These are phyloP conservation scores for Athalia rosae DNA, from an alignment of 2,888 invertebrate species.

Conservation along the genomic window DNA sequence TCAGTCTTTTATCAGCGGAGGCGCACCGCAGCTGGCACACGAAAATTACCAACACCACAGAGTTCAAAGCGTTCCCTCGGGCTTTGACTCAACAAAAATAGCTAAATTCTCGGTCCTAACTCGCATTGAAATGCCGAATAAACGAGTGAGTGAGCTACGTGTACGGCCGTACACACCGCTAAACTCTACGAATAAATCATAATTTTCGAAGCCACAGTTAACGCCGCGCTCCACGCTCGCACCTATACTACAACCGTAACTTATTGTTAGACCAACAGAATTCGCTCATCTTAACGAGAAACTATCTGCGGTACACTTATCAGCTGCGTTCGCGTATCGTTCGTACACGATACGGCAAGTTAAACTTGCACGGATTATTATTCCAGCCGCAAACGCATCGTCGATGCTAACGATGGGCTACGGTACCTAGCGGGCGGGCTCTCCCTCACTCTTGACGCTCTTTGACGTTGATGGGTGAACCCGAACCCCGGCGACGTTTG, in stretches of 20 bases:
- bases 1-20: conserved; percentile 21
- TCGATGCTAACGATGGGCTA: conserved; percentile 22
- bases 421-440: background rate
- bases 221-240: background rate
- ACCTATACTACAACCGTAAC: background rate
- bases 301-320: background rate
- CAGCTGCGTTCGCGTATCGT: background rate
- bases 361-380: too few relatives aligned
- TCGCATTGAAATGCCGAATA: conserved; percentile 47
- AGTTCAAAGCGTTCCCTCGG: conserved; percentile 60
- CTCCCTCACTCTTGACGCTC: conserved; percentile 11
- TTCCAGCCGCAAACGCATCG: background rate
- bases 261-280: background rate
- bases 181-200: conserved; percentile 45
- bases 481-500: conserved; percentile 19
- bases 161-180: background rate
- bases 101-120: conserved; percentile 54
- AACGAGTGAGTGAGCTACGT: conserved; percentile 42
- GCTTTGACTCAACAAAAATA: conserved; percentile 55
- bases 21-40: conserved; percentile 46
- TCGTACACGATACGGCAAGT: background rate
- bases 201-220: conserved; percentile 11
- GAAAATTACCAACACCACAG: conserved; percentile 60
- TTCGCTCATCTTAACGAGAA: background rate
- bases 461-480: conserved; percentile 2